Conservation (phyloP, 2,888 invertebrate species). For the Athetis lepigone region DNA sequence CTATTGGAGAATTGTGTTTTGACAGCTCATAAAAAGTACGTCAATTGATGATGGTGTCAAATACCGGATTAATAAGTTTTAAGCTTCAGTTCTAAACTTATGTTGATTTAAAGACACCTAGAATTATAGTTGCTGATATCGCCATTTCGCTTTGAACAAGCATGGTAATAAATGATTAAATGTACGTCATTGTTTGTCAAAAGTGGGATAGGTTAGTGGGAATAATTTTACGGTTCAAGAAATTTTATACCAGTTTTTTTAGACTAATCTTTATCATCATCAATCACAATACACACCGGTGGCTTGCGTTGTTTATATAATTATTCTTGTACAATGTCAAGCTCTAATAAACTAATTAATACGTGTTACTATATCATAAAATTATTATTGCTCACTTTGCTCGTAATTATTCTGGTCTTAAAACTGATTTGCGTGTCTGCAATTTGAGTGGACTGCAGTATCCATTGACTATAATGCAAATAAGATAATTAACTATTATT, state of each 20-base stretch:
- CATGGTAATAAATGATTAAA: too few relatives aligned
- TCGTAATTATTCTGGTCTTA: conserved; percentile 9
- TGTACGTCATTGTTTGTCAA: too few relatives aligned
- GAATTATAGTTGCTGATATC: too few relatives aligned
- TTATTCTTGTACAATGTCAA: conserved; percentile 41
- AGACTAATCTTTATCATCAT: conserved; percentile 4
- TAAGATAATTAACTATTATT: background rate
- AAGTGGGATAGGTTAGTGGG: background rate
- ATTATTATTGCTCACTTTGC: conserved; percentile 21
- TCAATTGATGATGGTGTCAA: too few relatives aligned
- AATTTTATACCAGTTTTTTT: background rate
- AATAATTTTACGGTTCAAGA: background rate
- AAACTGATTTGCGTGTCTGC: conserved; percentile 30
- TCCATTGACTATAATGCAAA: conserved; percentile 7
- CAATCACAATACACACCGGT: background rate
- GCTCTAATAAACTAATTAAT: conserved; percentile 42
- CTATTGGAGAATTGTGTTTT: too few relatives aligned
- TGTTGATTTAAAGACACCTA: too few relatives aligned
- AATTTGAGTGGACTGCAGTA: background rate
- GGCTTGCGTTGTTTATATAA: conserved; percentile 42
- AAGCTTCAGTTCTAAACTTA: too few relatives aligned
- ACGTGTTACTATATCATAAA: conserved; percentile 29
- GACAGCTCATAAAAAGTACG: too few relatives aligned
- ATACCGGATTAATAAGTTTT: too few relatives aligned
- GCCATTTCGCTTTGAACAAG: too few relatives aligned